phyloP scores from a whole-genome alignment of 2,888 invertebrate species.

The Brachylomia viminalis region DNA sequence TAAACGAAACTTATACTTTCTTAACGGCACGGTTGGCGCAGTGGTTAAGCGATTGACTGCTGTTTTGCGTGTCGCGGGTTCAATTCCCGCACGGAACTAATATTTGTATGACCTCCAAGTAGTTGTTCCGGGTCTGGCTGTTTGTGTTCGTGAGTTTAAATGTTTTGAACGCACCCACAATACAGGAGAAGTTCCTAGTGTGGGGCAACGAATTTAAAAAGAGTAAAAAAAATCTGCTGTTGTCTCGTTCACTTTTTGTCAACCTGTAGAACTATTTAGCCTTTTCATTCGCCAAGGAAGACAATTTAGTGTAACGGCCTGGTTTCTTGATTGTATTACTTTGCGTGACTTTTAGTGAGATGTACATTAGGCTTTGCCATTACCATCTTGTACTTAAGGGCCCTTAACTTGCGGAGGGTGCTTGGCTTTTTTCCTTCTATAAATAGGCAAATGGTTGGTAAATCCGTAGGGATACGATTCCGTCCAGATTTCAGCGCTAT shows the following conservation, averaged over 20 bases:
- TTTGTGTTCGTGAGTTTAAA: too few relatives aligned
- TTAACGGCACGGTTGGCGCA: too few relatives aligned
- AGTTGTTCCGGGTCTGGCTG: too few relatives aligned
- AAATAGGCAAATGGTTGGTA: slow-evolving; percentile 19
- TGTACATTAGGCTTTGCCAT: slow-evolving; percentile 16
- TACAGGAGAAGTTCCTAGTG: too few relatives aligned
- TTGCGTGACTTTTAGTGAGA: slow-evolving; percentile 23
- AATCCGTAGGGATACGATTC: slow-evolving; percentile 32
- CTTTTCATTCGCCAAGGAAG: slow-evolving; percentile 1
- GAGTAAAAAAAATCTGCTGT: too few relatives aligned
- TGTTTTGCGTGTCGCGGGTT: too few relatives aligned
- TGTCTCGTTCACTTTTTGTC: neutral
- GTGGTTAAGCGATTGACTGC: too few relatives aligned
- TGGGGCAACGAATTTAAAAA: too few relatives aligned
- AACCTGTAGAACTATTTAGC: slow-evolving; percentile 24
- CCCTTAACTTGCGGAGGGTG: neutral
- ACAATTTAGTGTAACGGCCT: slow-evolving; percentile 18
- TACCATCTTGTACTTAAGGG: slow-evolving; percentile 9
- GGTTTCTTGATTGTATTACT: slow-evolving; percentile 41
- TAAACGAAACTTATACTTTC: too few relatives aligned
- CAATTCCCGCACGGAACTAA: too few relatives aligned
- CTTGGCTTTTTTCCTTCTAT: slow-evolving; percentile 17
- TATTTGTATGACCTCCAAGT: too few relatives aligned
- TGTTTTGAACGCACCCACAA: too few relatives aligned
- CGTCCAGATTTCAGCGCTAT: slow-evolving; percentile 42